Evolutionary conservation across 2,113 vertebrate genomes (phyloP), one percentile per base, ranked within the genome.

Genomic region (Nothoprocta pentlandii): DNA sequence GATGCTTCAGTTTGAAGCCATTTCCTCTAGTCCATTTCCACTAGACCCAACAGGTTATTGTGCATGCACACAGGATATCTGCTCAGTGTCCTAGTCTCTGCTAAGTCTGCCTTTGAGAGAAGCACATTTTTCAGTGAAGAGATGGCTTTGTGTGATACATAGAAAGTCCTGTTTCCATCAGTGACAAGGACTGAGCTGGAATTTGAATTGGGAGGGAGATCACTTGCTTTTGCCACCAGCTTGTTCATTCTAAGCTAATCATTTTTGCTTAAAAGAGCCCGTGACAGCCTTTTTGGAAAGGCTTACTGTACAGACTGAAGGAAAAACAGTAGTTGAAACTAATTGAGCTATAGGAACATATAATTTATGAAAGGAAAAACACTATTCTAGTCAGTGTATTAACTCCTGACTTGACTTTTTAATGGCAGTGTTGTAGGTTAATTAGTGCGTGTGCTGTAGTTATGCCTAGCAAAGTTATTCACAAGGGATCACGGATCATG

Each of bases 401-500:
- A 92, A 95, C 74, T 90, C 53, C 42, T 66, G 83, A 49, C 74
- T 58, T 89, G 88, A 93, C 88, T 76, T 93, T 78, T 88, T 95
- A 94, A 92, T 84, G 80, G 74, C 44, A 76, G 5, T 90, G 82
- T 81, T 89, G 81, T 21, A 93, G 86, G 95, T 95, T 95, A 93
- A 94, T 94, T 79, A 83, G 47, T 80, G 54, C 44, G 61, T 86
- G 16, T 58, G 53, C 58, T 81, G 66, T 91, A 62, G 90, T 93
- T 78, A 39, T 66, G 85, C 64, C 85, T 88, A 68, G 34, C 61
- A 53, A 79, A 89, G 62, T 92, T 75, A 88, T 66, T 88, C 96
- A 86, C 62, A 23, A 56, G 80, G 80, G 73, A 93, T 62, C 59
- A 39, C 20, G 34, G 76, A 64, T 63, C 74, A 22, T 6, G 26